Evolutionary conservation across 2,797 vertebrate genomes (phyloP), one percentile per base, ranked within the genome.

Genomic region (Coilia nasus): DNA sequence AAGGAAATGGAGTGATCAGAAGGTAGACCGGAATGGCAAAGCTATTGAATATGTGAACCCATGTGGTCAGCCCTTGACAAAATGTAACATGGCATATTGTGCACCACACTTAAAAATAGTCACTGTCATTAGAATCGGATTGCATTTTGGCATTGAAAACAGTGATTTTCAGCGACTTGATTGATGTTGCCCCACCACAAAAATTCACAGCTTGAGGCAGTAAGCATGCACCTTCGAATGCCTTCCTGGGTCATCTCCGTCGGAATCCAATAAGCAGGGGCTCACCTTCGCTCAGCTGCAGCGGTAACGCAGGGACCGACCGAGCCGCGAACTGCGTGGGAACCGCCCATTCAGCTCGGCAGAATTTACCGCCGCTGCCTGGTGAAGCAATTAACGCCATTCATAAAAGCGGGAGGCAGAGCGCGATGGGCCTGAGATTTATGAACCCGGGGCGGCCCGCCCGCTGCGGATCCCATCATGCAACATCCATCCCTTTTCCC

Each of bases 381-480:
- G 86, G 31, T 59, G 47, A 84, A 84, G 81, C 50, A 46, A 82
- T 84, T 64, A 31, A 59, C 71, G 81, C 44, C 83, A 78, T 87
- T 60, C 44, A 82, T 82, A 67, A 62, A 85, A 71, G 81, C 6
- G 41, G 56, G 1, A 41, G 83, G 56, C 35, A 35, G 28, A 17
- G 21, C 75, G 56, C 46, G 28, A 41, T 56, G 23, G 19, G 60
- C 31, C 67, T 2, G 71, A 78, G 14, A 81, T 87, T 89, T 89
- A 88, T 88, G 64, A 81, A 83, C 84, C 57, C 81, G 57, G 83
- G 35, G 57, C 71, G 75, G 81, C 6, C 50, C 44, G 54, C 28
- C 31, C 82, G 23, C 67, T 31, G 67, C 81, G 50, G 67, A 56
- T 50, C 71, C 75, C 44, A 60, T 46, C 25, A 64, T 81, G 23